Conservation (phyloP, 2,797 vertebrate species). For the Aplochiton taeniatus region DNA sequence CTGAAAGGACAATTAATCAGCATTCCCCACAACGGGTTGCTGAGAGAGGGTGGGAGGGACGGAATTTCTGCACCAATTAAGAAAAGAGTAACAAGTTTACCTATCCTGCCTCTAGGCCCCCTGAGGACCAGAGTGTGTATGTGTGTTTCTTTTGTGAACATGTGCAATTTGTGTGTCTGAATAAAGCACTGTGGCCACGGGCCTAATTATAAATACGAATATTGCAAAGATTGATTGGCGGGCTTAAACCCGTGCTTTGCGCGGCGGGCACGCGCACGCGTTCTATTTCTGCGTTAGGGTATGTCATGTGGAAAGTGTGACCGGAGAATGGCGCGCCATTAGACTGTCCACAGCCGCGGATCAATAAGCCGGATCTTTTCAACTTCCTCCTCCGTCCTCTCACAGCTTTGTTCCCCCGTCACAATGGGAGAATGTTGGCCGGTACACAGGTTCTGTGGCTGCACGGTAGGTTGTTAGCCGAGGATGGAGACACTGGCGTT, state of each 20-base stretch:
- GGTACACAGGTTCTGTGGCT: conserved; percentile 57
- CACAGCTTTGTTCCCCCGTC: conserved; percentile 58
- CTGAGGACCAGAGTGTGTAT: conserved; percentile 13
- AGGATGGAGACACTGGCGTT: conserved; percentile 62
- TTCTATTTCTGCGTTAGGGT: background rate
- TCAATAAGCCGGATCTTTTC: conserved; percentile 69
- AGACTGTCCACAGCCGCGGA: conserved; percentile 40
- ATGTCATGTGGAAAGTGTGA: conserved; percentile 3
- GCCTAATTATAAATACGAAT: conserved; percentile 48
- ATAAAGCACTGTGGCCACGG: conserved; percentile 37
- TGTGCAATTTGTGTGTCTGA: conserved; percentile 2
- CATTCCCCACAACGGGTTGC: conserved; percentile 64
- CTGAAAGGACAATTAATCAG: conserved; percentile 68
- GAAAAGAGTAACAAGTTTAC: conserved; percentile 74
- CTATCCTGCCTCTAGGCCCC: conserved; percentile 47
- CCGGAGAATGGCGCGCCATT: conserved; percentile 52
- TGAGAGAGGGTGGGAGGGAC: conserved; percentile 55
- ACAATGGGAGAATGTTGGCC: conserved; percentile 59
- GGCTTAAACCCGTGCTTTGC: conserved; percentile 7
- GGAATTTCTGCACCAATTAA: conserved; percentile 75
- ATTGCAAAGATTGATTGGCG: conserved; percentile 61
- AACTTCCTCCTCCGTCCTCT: conserved; percentile 57
- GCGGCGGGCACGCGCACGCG: conserved; percentile 54
- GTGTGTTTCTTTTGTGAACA: background rate
- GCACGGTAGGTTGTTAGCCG: conserved; percentile 63